Base-by-base conservation (phyloP, 2,888 invertebrate genomes). In the Chesias legatella region DNA sequence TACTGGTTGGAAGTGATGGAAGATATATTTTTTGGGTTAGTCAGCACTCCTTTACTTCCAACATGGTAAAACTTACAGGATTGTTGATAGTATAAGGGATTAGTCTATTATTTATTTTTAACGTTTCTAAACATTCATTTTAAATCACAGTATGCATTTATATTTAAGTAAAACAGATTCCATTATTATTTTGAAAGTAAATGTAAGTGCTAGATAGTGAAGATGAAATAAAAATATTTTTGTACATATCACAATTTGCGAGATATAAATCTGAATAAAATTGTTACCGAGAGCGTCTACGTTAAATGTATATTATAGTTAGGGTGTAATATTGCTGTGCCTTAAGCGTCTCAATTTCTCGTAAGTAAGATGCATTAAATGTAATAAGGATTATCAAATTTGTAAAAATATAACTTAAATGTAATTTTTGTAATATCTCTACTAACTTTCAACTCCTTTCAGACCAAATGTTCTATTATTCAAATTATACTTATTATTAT, bases 321-420 rank as follows among this genome's bases (percentile, higher is more conserved):
- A 86, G 82, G n/a, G 59, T 75, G 78, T 84, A 85, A 85, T 78
- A 79, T 80, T 74, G 79, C 82, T 78, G 86, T 88, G 86, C 86
- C 86, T 88, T 88, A 86, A 72, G 83, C 81, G 86, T 88, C 83
- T 86, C 86, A 88, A 86, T 86, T 86, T 86, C 76, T 76, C 73
- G 72, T 72, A 71, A 73, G 63, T 79, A 78, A 76, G 76, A 74
- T 72, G 70, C 69, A 66, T 68, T 56, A 63, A 65, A 59, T 62
- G 67, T 65, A 65, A 66, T 73, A 73, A 66, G 63, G 64, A 70
- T 63, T 76, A 80, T 77, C 75, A 78, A 70, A 71, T 75, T 79
- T 79, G 75, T 76, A 78, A 63, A 70, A 74, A 67, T 59, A 63
- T 56, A 56, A 48, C 8, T 43, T 23, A 61, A 63, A 64, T 67